phyloP scores from a whole-genome alignment of 2,888 invertebrate species.

The Lepidocyrtoides sp. region DNA sequence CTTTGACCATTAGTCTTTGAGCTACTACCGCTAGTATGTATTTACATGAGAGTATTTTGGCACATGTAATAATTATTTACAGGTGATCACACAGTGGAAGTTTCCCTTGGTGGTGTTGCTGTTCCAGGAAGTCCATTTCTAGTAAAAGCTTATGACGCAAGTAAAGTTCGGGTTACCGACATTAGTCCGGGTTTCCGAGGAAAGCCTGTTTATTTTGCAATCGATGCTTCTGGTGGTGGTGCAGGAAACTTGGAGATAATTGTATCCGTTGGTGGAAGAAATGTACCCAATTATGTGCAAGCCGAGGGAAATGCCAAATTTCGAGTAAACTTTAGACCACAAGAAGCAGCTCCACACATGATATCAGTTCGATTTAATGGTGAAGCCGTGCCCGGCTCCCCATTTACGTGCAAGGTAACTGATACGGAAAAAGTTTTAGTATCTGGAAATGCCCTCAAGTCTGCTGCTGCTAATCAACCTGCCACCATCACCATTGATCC shows the following conservation, averaged over 20 bases:
- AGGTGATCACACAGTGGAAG: slow-evolving; percentile 96
- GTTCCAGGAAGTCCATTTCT: slow-evolving; percentile 97
- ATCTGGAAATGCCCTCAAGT: slow-evolving; percentile 90
- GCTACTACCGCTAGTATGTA: no score
- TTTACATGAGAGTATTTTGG: no score
- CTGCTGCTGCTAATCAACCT: slow-evolving; percentile 90
- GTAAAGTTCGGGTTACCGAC: slow-evolving; percentile 97
- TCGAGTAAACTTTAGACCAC: slow-evolving; percentile 97
- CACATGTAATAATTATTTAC: background rate
- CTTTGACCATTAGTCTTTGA: no score
- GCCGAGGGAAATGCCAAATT: slow-evolving; percentile 99
- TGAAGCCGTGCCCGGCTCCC: slow-evolving; percentile 92
- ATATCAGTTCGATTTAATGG: slow-evolving; percentile 92
- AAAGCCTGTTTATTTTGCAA: slow-evolving; percentile 97
- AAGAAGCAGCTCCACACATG: slow-evolving; percentile 96
- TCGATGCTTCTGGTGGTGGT: slow-evolving; percentile 91
- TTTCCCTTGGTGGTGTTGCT: slow-evolving; percentile 91
- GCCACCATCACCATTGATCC: slow-evolving; percentile 90
- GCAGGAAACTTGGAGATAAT: slow-evolving; percentile 99
- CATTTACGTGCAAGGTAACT: slow-evolving; percentile 96
- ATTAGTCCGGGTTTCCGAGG: slow-evolving; percentile 96
- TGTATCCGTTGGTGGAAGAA: slow-evolving; percentile 97
- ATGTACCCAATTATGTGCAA: slow-evolving; percentile 99
- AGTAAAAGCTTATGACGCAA: slow-evolving; percentile 98
- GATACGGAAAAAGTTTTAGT: slow-evolving; percentile 90